Conservation (phyloP, 2,113 vertebrate species). For the Atrichornis clamosus region DNA sequence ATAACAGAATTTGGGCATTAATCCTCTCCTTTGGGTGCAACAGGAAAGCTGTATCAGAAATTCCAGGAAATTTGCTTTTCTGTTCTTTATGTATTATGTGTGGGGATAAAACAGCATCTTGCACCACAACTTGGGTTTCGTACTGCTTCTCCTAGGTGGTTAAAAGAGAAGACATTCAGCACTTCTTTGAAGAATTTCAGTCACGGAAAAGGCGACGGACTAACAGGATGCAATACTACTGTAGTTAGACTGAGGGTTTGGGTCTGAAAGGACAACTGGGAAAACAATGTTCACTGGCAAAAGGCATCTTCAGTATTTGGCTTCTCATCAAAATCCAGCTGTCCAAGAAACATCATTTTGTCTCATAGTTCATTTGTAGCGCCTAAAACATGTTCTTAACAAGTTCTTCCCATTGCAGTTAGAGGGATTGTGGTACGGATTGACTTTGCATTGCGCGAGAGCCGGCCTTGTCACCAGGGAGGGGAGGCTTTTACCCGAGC, state of each 20-base stretch:
- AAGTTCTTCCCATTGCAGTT: background rate
- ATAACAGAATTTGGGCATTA: background rate
- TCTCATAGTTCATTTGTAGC: background rate
- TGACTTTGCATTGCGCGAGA: background rate
- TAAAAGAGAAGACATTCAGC: conserved; percentile 86
- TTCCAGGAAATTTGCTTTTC: background rate
- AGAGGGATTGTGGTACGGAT: background rate
- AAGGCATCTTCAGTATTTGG: background rate
- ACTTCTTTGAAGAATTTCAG: conserved; percentile 89
- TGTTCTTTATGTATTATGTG: background rate
- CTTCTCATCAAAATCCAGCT: background rate
- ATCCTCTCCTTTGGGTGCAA: too few relatives aligned
- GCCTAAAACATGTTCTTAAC: background rate
- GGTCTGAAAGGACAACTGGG: background rate
- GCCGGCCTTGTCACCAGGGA: background rate
- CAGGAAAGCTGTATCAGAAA: background rate
- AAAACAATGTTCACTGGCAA: background rate
- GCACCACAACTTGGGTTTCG: background rate
- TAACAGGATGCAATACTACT: conserved; percentile 81
- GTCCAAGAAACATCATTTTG: background rate
- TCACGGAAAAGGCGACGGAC: conserved; percentile 82
- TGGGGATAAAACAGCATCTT: background rate
- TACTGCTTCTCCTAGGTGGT: conserved; percentile 75
- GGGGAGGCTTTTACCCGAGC: background rate
- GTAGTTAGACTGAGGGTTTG: conserved; percentile 68